phyloP scores from a whole-genome alignment of 2,113 vertebrate genomes.

The Equus przewalskii region DNA sequence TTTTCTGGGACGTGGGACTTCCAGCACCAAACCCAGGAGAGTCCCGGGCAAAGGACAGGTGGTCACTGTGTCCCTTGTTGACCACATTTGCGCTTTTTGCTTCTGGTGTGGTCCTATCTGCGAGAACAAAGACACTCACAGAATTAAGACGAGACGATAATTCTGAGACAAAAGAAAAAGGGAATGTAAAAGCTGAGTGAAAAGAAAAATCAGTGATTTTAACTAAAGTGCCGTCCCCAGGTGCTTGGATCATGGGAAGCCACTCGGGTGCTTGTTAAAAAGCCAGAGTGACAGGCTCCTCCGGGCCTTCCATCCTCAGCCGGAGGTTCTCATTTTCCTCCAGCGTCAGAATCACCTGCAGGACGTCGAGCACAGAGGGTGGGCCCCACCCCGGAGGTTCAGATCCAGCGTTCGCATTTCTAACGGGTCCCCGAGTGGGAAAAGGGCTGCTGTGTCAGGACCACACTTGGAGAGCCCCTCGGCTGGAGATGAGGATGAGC shows the following conservation, averaged over 20 bases:
- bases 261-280: not conserved
- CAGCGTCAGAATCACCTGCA: not conserved
- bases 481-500: accelerated
- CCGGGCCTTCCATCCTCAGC: accelerated
- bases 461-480: not conserved
- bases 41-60: accelerated
- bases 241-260: accelerated
- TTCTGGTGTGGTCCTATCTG: not conserved
- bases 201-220: not conserved
- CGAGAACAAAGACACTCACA: not conserved
- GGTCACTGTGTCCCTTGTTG: no score
- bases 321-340: not conserved
- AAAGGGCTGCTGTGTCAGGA: no score
- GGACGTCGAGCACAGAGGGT: not conserved
- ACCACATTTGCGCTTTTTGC: not conserved
- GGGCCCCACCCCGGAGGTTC: not conserved
- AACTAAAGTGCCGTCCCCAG: not conserved
- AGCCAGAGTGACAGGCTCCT: no score
- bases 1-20: not conserved
- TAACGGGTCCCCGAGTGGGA: not conserved
- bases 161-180: not conserved
- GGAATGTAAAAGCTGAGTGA: not conserved
- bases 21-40: not conserved
- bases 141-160: not conserved
- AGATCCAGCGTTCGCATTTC: not conserved